Percentiles rank a stretch among this genome's conserved stretches.
Evolutionary conservation across 2,113 vertebrate species (phyloP).

Genomic region (Arothron firmamentum): DNA sequence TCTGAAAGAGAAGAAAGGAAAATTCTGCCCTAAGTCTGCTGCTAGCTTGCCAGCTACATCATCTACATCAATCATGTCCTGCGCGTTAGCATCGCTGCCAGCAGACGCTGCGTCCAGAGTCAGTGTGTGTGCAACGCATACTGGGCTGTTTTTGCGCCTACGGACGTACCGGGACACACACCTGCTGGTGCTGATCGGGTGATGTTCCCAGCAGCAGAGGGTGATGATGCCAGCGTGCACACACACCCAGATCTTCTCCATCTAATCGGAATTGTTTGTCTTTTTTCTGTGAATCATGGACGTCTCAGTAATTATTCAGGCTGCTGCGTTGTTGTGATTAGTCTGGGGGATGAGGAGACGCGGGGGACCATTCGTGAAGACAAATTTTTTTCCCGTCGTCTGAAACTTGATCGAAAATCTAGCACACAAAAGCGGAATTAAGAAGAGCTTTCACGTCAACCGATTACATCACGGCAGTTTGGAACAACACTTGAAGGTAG

Average conservation of each 20-base stretch:
- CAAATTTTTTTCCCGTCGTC: neutral
- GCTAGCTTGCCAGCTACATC: too few species aligned
- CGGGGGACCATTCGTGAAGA: slow-evolving; percentile 8
- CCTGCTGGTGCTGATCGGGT: too few species aligned
- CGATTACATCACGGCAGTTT: slow-evolving; percentile 19
- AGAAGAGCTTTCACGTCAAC: slow-evolving; percentile 10
- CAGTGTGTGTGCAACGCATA: too few species aligned
- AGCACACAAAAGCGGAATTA: neutral
- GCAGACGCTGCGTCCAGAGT: too few species aligned
- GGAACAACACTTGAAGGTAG: slow-evolving; percentile 12
- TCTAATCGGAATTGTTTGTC: neutral
- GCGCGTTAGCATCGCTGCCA: too few species aligned
- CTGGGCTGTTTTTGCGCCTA: too few species aligned
- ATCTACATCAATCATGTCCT: too few species aligned
- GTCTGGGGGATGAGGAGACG: slow-evolving; percentile 17
- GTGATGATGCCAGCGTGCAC: neutral
- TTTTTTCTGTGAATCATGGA: slow-evolving; percentile 1
- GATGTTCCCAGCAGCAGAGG: too few species aligned
- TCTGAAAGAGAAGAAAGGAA: too few species aligned
- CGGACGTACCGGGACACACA: too few species aligned
- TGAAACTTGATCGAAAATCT: slow-evolving; percentile 16
- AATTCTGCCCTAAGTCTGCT: too few species aligned
- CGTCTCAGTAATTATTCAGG: slow-evolving; percentile 20
- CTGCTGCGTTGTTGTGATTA: slow-evolving; percentile 6
- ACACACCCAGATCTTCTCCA: neutral